Evolutionary conservation across 37 sponge, comb jelly and placozoan genomes (phyloP), one percentile per base, ranked within the genome.

Genomic region (Cliona cf. orientalis): DNA sequence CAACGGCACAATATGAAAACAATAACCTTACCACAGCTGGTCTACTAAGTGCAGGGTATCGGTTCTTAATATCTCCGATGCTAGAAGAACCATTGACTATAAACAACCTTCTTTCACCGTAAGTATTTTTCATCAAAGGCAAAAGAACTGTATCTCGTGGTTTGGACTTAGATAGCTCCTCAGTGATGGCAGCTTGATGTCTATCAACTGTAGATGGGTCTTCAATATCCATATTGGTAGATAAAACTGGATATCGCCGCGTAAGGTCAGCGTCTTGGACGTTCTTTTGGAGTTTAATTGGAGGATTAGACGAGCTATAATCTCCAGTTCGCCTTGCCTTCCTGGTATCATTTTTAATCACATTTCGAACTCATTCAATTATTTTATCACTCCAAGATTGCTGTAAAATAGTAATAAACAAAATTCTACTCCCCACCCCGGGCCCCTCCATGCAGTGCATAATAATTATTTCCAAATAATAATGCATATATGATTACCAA

Each of bases 91-190:
- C 78, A 77, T 77, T 77, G n/a, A n/a, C 44, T 62, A 41, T n/a
- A 5, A 77, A 5, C 32, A 42, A 6, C 6, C 40, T 29, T 66
- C 22, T 26, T 66, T 32, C 1, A 36, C 28, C 22, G 64, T 45
- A 80, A 25, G 78, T 77, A 46, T 36, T 60, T 29, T 63, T 77
- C 66, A 77, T 77, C 14, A 80, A 31, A 28, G 80, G 70, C 35
- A 80, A 57, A 56, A 80, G 40, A 5, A 80, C 2, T 61, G 42
- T 23, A 23, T 80, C 80, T 28, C 80, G 66, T 49, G 80, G 80
- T 53, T 80, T 80, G 55, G 66, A 56, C 37, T 40, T 80, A 3
- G 12, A 29, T 70, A 80, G 45, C 37, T 80, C 80, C 25, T 66
- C 70, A 22, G 66, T 14, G 22, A 80, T 25, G 5, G 80, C 58